Evolutionary conservation across 2,797 vertebrate species (phyloP).

Genomic region (Malurus splendens): DNA sequence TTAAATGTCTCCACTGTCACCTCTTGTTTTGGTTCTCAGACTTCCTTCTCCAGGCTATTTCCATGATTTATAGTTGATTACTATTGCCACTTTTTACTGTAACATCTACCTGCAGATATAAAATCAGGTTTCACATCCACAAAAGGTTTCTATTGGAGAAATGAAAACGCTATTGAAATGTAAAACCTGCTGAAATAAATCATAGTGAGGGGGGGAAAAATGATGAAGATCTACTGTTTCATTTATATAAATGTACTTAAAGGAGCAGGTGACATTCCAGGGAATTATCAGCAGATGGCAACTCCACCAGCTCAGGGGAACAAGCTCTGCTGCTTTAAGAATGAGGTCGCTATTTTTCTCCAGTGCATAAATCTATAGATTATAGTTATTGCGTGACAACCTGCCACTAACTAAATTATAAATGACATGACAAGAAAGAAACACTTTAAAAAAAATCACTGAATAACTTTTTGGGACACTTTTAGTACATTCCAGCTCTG

Average conservation of each 20-base stretch:
- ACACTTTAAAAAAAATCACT: conserved; percentile 34
- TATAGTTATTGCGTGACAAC: conserved; percentile 59
- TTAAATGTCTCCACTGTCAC: conserved; percentile 19
- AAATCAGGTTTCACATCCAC: conserved; percentile 48
- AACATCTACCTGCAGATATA: conserved; percentile 38
- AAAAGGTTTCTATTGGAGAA: conserved; percentile 43
- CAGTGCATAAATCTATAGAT: conserved; percentile 33
- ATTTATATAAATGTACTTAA: conserved; percentile 41
- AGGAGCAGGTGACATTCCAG: conserved; percentile 55
- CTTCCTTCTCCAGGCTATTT: conserved; percentile 15
- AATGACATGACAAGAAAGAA: conserved; percentile 49
- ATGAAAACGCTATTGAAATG: conserved; percentile 58
- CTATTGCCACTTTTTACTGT: conserved; percentile 3
- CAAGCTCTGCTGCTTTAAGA: conserved; percentile 63
- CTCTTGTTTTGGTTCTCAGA: conserved; percentile 33
- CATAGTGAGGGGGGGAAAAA: background rate
- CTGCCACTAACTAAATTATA: conserved; percentile 65
- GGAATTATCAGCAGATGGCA: conserved; percentile 63
- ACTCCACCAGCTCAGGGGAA: conserved; percentile 46
- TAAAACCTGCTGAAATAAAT: conserved; percentile 53
- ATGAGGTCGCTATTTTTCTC: conserved; percentile 54
- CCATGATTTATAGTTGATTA: conserved; percentile 14
- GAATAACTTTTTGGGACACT: conserved; percentile 51
- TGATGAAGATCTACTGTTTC: conserved; percentile 44
- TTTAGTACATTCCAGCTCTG: background rate